These are phyloP conservation scores for Venusia cambrica DNA, from an alignment of 2,888 invertebrate species.

Conservation along the genomic window DNA sequence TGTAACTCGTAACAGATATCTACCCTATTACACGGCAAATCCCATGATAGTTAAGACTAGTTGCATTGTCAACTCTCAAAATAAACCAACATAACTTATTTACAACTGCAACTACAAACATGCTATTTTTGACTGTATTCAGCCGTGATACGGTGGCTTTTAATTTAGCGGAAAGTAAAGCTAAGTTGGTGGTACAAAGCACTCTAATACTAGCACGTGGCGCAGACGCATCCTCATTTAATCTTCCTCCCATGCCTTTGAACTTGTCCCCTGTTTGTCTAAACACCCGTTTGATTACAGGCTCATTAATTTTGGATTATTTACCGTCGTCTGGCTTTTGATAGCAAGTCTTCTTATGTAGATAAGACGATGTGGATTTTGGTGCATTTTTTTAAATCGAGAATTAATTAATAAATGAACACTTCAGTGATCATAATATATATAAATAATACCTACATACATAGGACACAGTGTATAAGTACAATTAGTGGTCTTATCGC, in stretches of 20 bases:
- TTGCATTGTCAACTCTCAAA: constrained; percentile 66
- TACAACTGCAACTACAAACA: constrained; percentile 6
- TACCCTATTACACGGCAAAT: constrained; percentile 68
- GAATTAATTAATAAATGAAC: no score
- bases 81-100: constrained; percentile 36
- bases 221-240: constrained; percentile 71
- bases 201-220: constrained; percentile 68
- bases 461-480: no score
- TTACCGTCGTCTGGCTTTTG: constrained; percentile 46
- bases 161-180: constrained; percentile 4
- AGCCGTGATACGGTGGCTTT: constrained; percentile 6
- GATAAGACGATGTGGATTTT: no score
- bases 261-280: constrained; percentile 70
- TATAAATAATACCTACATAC: no score
- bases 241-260: constrained; percentile 71
- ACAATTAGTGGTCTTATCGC: no score
- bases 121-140: constrained; percentile 32
- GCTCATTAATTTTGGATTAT: constrained; percentile 77
- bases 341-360: constrained; percentile 29
- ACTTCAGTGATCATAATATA: no score
- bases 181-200: constrained; percentile 41
- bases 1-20: constrained; percentile 54
- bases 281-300: constrained; percentile 74
- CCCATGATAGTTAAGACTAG: constrained; percentile 73
- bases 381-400: no score